phyloP scores from a whole-genome alignment of 2,113 vertebrate genomes.

The Lagopus muta region DNA sequence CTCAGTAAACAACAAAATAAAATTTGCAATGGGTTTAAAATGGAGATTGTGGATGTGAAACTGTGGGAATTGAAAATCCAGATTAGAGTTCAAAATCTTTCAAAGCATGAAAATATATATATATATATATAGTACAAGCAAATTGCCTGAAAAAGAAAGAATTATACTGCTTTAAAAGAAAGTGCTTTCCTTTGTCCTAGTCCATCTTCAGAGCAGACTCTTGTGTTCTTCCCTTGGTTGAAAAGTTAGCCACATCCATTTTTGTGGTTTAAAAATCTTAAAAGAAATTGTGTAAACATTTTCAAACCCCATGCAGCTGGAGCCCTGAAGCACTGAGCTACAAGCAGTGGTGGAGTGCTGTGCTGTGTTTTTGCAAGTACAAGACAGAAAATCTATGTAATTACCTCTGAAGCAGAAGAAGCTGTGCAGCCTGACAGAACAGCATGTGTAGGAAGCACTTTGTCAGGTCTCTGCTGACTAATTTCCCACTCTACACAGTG shows the following conservation, averaged over 20 bases:
- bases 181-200: neutral
- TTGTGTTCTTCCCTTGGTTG: neutral
- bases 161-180: neutral
- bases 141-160: neutral
- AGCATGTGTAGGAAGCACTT: slow-evolving; percentile 90
- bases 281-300: slow-evolving; percentile 79
- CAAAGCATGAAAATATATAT: neutral
- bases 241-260: slow-evolving; percentile 42
- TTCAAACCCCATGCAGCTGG: slow-evolving; percentile 80
- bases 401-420: slow-evolving; percentile 99
- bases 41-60: neutral
- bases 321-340: slow-evolving; percentile 89
- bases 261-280: slow-evolving; percentile 71
- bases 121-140: neutral
- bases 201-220: neutral
- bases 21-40: neutral
- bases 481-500: slow-evolving; percentile 75
- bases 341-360: slow-evolving; percentile 87
- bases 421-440: slow-evolving; percentile 90
- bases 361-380: slow-evolving; percentile 97
- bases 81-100: neutral
- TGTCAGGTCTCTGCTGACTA: slow-evolving; percentile 86
- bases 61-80: neutral
- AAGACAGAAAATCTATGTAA: slow-evolving; percentile 99
- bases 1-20: neutral